Evolutionary conservation across 1,140 invertebrate species (phyloP).

Genomic region (Mya arenaria): DNA sequence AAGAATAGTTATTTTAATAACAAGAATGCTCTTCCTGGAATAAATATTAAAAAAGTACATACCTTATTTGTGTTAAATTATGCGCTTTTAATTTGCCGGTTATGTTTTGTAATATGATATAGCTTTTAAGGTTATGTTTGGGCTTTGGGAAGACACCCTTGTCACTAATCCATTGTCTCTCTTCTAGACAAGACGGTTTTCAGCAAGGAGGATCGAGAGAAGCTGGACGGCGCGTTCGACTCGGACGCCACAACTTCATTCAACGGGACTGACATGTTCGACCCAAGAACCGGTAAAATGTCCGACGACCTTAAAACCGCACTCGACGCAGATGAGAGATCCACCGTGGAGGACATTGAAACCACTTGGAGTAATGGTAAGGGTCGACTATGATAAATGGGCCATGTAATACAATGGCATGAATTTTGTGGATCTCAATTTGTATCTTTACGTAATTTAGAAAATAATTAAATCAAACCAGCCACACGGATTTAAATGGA

Average conservation of each 20-base stretch:
- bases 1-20: too few relatives aligned
- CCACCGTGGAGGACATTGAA: constrained; percentile 1
- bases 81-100: too few relatives aligned
- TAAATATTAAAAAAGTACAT: too few relatives aligned
- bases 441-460: not conserved
- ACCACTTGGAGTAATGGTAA: constrained; percentile 1
- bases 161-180: too few relatives aligned
- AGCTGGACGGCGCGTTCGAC: constrained; percentile 1
- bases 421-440: not conserved
- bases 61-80: too few relatives aligned
- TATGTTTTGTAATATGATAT: too few relatives aligned
- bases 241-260: not conserved
- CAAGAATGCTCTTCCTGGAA: too few relatives aligned
- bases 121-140: too few relatives aligned
- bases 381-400: not conserved
- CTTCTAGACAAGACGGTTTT: too few relatives aligned
- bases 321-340: not conserved
- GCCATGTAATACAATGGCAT: not conserved
- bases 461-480: not conserved
- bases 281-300: not conserved
- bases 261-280: constrained; percentile 1
- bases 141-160: too few relatives aligned
- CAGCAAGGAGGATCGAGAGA: not conserved
- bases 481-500: not conserved
- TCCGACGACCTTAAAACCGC: not conserved